A percentile compares a stretch with the other conserved stretches of the same genome.
phyloP scores from a whole-genome alignment of 2,797 vertebrate species.

The Bradypus variegatus region DNA sequence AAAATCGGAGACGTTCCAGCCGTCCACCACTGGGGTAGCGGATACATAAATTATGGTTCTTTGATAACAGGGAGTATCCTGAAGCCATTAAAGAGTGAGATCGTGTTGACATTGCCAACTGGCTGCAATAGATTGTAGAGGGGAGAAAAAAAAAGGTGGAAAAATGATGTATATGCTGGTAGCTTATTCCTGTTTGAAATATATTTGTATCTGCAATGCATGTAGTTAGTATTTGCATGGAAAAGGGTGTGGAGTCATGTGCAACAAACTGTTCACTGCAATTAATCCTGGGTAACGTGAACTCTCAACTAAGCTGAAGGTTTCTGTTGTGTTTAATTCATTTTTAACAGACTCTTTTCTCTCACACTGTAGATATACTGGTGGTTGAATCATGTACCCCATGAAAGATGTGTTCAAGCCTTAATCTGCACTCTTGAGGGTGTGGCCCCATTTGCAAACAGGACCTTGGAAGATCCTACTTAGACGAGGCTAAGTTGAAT shows the following conservation, averaged over 20 bases:
- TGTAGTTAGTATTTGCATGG: not conserved
- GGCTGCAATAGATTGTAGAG: not conserved
- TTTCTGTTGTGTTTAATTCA: not conserved
- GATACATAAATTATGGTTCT: slow-evolving; percentile 27
- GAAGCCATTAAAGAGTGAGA: not conserved
- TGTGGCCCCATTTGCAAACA: no score
- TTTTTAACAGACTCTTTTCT: not conserved
- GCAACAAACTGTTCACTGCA: not conserved
- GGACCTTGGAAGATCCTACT: no score
- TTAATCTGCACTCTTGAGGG: no score
- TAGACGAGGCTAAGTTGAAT: no score
- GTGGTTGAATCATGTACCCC: no score
- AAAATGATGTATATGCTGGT: not conserved
- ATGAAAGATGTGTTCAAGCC: no score
- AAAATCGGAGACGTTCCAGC: not conserved
- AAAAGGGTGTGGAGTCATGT: not conserved
- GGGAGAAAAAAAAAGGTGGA: not conserved
- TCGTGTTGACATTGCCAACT: not conserved
- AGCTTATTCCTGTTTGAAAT: not conserved
- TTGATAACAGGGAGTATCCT: not conserved
- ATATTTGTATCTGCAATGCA: not conserved
- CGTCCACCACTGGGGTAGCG: not conserved
- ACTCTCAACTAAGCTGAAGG: not conserved
- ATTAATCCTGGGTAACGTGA: not conserved
- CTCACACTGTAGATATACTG: not conserved